Base-by-base conservation (phyloP, 2,888 invertebrate species). In the Tachina grossa region DNA sequence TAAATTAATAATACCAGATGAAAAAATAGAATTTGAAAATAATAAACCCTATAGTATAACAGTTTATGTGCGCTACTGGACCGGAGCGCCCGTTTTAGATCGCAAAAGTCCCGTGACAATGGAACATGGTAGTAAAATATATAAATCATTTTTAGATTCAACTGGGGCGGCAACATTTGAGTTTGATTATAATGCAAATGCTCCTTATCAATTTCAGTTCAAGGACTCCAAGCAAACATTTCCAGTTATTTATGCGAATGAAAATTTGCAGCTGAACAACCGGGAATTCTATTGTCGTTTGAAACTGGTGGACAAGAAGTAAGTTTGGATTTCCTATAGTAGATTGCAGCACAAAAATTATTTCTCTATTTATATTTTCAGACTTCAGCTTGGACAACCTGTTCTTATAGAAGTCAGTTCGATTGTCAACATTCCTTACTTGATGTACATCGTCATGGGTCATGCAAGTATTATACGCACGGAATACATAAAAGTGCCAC, bases 181-280 rank as follows among this genome's bases (percentile, higher is more conserved):
- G 45, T 78, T 78, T 74, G 72, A 78, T n/a, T 53, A 83, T 47
- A 6, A 31, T 31, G 31, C 94, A 22, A 74, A 31, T 31, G 5
- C 31, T 6, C 5, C 31, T 14, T 59, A 78, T 55, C 1, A 10
- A 9, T 83, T 83, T 74, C n/a, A 72, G 39, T 83, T 43, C 49
- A 57, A 72, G 11, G 53, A 75, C n/a, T 66, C 74, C 5, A 55
- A 22, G 5, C 11, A 10, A 10, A 9, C 10, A n/a, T 22, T 74
- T 5, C 39, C 68, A 11, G 49, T 55, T 69, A 78, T 83, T 19
- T 69, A 19, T 1, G 11, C 22, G n/a, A 41, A 53, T 11, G 2
- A 19, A 8, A 14, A n/a, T n/a, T 39, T 61, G 14, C 74, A 13
- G 45, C 16, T 61, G 1, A 83, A 63, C 41, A 72, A 41, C 16